Base-by-base conservation (phyloP, 2,888 invertebrate species). In the Beris morrisii region DNA sequence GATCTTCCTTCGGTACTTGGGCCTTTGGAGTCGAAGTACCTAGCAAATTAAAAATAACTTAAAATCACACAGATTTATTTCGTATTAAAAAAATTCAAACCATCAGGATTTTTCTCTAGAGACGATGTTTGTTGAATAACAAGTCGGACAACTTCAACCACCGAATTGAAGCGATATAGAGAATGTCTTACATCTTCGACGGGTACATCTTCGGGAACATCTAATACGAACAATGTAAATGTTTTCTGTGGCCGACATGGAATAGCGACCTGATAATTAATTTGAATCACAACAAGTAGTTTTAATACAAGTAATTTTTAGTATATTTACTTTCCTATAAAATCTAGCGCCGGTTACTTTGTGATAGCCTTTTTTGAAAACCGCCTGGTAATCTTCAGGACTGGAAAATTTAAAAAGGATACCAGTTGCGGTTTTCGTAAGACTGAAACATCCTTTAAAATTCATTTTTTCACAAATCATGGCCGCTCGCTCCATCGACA, bases 401-500 rank as follows among this genome's bases (percentile, higher is more conserved):
- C 89, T 89, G 73, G 91, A 91, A 82, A 93, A 93, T 82, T 92
- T 92, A 83, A 93, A 93, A 70, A 93, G 85, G 75, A 93, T 92
- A 66, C 93, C 93, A 53, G 92, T 93, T 59, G 93, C 92, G 1
- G 93, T 93, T 84, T 92, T 92, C 70, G 92, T 92, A 73, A 93
- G 83, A 72, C 91, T 91, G 82, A 92, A 93, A 75, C 91, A 90
- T 64, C 92, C 92, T 74, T 90, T 88, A 82, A 93, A 92, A 82
- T 89, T 91, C 87, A 93, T 90, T 80, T 92, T 92, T 84, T 93
- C 93, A 82, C 92, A 92, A 75, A 93, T 91, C 73, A 89, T 84
- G 50, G 91, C 90, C 3, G 92, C 92, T 72, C 92, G 91, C 81
- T 93, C 92, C 86, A 93, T 87, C 77, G 89, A 91, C 73, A 93